phyloP scores from a whole-genome alignment of 1,140 invertebrate species.

The Ptiloglossa arizonensis region DNA sequence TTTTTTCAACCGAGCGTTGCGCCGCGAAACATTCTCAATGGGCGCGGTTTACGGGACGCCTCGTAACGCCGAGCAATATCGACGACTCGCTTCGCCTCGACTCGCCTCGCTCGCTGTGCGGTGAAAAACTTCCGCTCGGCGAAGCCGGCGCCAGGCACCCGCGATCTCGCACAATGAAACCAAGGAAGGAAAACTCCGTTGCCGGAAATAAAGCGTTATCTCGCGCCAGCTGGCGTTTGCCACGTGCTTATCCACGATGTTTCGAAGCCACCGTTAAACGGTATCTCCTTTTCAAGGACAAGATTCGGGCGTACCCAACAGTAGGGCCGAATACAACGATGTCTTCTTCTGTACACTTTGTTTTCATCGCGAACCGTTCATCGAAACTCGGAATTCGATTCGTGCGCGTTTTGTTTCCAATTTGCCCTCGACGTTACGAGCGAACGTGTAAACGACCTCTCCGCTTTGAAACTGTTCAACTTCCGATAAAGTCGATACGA shows the following conservation, averaged over 20 bases:
- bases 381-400: too few relatives aligned
- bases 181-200: neutral
- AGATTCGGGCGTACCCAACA: too few relatives aligned
- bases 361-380: too few relatives aligned
- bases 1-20: neutral
- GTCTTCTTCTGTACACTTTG: too few relatives aligned
- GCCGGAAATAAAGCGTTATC: constrained; percentile 18
- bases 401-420: too few relatives aligned
- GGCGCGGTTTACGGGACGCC: neutral
- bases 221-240: constrained; percentile 5
- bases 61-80: neutral
- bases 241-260: neutral
- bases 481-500: too few relatives aligned
- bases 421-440: too few relatives aligned
- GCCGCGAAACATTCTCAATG: neutral
- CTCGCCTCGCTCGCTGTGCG: neutral
- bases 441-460: too few relatives aligned
- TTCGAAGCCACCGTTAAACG: neutral
- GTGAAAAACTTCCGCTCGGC: constrained; percentile 2
- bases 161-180: neutral
- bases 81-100: neutral
- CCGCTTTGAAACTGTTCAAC: too few relatives aligned
- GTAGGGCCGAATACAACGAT: too few relatives aligned
- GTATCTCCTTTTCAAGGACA: neutral
- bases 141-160: neutral